phyloP scores from a whole-genome alignment of 2,888 invertebrate genomes.

The Apocheima hispidaria region DNA sequence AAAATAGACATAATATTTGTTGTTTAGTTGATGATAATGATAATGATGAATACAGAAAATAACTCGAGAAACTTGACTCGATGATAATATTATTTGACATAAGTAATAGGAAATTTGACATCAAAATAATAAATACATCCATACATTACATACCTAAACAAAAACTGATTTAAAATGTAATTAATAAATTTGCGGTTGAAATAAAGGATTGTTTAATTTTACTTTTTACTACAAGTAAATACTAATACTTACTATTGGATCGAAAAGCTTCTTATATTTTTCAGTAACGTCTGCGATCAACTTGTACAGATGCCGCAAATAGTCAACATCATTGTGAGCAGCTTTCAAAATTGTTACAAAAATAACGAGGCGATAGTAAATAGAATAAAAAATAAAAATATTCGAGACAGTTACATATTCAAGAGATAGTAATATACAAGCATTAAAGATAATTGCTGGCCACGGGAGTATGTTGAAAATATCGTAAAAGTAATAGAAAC shows the following conservation, averaged over 20 bases:
- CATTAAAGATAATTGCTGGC: not conserved
- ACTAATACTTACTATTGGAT: not conserved
- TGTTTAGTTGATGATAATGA: too few relatives aligned
- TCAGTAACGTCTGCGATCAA: conserved; percentile 2
- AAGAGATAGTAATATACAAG: not conserved
- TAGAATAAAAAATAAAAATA: not conserved
- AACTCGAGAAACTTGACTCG: too few relatives aligned
- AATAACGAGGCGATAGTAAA: conserved; percentile 3
- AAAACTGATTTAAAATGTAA: too few relatives aligned
- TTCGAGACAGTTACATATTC: not conserved
- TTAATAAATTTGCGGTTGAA: too few relatives aligned
- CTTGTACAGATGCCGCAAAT: not conserved
- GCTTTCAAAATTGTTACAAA: not conserved
- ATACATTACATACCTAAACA: too few relatives aligned
- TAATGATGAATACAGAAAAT: too few relatives aligned
- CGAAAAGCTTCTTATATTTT: conserved; percentile 2
- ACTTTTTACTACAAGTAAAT: too few relatives aligned
- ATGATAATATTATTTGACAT: too few relatives aligned
- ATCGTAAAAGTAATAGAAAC: not conserved
- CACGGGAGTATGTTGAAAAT: not conserved
- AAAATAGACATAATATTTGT: too few relatives aligned
- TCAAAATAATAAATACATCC: too few relatives aligned
- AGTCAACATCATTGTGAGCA: not conserved
- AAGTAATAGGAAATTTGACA: too few relatives aligned
- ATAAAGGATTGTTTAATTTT: too few relatives aligned